Evolutionary conservation across 2,113 vertebrate species (phyloP).

Genomic region (Perca fluviatilis): DNA sequence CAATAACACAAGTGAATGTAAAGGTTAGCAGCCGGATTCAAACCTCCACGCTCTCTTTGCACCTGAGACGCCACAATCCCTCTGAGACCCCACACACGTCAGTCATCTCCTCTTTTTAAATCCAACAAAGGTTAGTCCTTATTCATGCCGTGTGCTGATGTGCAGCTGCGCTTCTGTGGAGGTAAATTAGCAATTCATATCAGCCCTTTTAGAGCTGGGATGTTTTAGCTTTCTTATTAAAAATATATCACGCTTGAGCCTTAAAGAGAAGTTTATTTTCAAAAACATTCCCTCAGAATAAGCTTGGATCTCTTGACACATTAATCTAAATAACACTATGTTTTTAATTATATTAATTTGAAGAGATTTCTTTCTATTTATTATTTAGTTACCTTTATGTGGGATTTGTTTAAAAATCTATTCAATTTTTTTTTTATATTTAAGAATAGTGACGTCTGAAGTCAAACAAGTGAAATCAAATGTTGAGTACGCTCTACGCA

Average conservation of each 20-base stretch:
- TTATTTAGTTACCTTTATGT: too few species aligned
- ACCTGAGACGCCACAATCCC: background rate
- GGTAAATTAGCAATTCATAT: constrained; percentile 55
- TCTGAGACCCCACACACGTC: constrained; percentile 25
- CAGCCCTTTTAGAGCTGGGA: constrained; percentile 17
- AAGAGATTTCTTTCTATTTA: too few species aligned
- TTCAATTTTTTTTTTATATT: too few species aligned
- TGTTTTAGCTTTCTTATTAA: background rate
- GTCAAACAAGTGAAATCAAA: too few species aligned
- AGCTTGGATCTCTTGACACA: background rate
- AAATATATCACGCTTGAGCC: constrained; percentile 22
- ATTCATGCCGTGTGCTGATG: constrained; percentile 33
- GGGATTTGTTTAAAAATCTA: too few species aligned
- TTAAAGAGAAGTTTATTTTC: background rate
- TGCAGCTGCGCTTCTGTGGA: constrained; percentile 1
- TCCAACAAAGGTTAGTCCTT: constrained; percentile 47
- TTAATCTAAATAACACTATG: background rate
- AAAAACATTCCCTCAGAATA: background rate
- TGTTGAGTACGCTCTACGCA: too few species aligned
- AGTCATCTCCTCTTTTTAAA: constrained; percentile 41
- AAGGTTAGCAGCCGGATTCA: constrained; percentile 17
- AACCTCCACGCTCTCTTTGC: background rate
- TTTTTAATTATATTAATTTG: too few species aligned
- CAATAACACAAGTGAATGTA: background rate
- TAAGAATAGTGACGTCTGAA: too few species aligned